phyloP scores from a whole-genome alignment of 2,888 invertebrate species.

The Sicus ferrugineus region DNA sequence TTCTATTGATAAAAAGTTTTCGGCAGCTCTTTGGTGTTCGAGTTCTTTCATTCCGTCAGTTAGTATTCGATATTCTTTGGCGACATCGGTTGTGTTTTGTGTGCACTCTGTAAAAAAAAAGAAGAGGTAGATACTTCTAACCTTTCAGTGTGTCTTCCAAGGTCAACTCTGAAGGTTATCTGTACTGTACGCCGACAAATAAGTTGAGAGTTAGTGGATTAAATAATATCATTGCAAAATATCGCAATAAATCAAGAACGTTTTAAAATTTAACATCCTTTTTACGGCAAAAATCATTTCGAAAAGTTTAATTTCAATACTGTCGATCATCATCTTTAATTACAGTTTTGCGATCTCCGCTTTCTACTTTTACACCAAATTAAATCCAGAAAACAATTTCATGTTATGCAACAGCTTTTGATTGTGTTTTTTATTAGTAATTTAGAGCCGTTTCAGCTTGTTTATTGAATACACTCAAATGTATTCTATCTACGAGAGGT shows the following conservation, averaged over 20 bases:
- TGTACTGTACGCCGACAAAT: background rate
- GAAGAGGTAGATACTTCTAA: slow-evolving; percentile 15
- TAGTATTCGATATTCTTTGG: slow-evolving; percentile 20
- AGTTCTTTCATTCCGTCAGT: background rate
- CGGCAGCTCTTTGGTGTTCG: background rate
- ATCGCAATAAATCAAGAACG: background rate
- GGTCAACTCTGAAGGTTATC: slow-evolving; percentile 17
- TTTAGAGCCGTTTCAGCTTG: no score
- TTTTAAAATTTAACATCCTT: background rate
- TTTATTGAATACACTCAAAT: no score
- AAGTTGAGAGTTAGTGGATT: background rate
- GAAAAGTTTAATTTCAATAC: background rate
- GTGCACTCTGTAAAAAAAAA: background rate
- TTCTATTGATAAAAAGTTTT: background rate
- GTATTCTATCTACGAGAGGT: no score
- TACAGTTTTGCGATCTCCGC: background rate
- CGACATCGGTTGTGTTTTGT: slow-evolving; percentile 19
- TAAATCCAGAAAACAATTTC: no score
- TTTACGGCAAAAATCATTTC: background rate
- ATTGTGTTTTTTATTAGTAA: no score
- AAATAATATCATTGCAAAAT: background rate
- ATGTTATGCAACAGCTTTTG: no score
- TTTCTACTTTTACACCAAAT: no score
- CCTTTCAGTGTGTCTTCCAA: background rate
- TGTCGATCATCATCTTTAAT: background rate